Percentiles rank a stretch among this genome's conserved stretches.
Evolutionary conservation across 2,888 invertebrate species (phyloP).

Genomic region (Tipula vernalis): DNA sequence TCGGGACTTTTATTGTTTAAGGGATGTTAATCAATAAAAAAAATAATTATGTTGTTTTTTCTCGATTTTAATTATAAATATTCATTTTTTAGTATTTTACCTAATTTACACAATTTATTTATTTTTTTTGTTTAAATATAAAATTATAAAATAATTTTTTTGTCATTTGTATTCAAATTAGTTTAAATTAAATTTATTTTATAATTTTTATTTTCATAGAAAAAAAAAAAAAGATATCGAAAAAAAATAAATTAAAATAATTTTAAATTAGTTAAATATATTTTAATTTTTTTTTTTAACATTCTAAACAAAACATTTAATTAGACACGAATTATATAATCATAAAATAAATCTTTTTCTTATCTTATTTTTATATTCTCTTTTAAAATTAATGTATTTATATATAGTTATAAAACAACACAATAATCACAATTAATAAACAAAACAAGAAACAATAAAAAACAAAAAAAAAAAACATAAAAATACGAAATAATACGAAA

Average conservation of each 20-base stretch:
- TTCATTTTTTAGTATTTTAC: background rate
- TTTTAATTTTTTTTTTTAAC: background rate
- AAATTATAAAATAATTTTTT: background rate
- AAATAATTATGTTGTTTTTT: background rate
- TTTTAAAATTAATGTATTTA: background rate
- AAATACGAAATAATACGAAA: background rate
- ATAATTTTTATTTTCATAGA: background rate
- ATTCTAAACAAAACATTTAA: background rate
- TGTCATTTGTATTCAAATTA: background rate
- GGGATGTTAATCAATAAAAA: background rate
- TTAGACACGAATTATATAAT: background rate
- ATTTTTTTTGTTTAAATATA: background rate
- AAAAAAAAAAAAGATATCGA: background rate
- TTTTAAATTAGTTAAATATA: background rate
- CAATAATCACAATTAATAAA: background rate
- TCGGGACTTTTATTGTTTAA: background rate
- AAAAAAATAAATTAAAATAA: background rate
- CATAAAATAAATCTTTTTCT: background rate
- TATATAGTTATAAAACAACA: background rate
- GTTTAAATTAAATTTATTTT: background rate
- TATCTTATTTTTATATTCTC: background rate
- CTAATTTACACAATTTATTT: background rate
- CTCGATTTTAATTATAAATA: background rate
- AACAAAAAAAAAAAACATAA: background rate
- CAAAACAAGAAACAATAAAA: background rate